Percentiles rank a stretch among this genome's conserved stretches.
Conservation (phyloP, 2,797 vertebrate species). For the Myotis planiceps region DNA sequence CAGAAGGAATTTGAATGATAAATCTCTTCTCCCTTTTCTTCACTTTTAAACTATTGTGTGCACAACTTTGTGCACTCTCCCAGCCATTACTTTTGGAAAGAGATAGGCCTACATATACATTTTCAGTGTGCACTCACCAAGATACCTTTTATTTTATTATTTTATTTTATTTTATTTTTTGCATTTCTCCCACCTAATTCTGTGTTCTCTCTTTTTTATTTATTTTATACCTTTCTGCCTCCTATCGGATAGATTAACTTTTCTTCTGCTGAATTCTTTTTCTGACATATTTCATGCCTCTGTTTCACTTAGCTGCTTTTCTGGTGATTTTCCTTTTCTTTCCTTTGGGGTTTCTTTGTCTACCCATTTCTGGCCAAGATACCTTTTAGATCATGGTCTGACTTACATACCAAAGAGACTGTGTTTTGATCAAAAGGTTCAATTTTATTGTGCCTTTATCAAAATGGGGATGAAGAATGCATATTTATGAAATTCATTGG, state of each 20-base stretch:
- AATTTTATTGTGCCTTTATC: neutral
- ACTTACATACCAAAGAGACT: neutral
- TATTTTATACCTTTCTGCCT: too few species aligned
- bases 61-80: neutral
- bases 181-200: too few species aligned
- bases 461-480: neutral
- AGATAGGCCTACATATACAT: neutral
- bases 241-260: too few species aligned
- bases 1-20: neutral
- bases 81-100: neutral
- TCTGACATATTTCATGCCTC: too few species aligned
- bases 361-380: too few species aligned
- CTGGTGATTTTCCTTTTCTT: too few species aligned
- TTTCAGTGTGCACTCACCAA: neutral
- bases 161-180: too few species aligned
- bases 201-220: too few species aligned
- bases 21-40: neutral
- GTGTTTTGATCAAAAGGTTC: neutral
- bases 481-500: neutral
- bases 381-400: neutral
- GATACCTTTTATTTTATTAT: neutral
- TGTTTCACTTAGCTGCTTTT: too few species aligned
- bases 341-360: too few species aligned
- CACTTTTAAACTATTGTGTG: neutral
- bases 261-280: too few species aligned